phyloP scores from a whole-genome alignment of 2,888 invertebrate species.

The Lacanobia wlatinum region DNA sequence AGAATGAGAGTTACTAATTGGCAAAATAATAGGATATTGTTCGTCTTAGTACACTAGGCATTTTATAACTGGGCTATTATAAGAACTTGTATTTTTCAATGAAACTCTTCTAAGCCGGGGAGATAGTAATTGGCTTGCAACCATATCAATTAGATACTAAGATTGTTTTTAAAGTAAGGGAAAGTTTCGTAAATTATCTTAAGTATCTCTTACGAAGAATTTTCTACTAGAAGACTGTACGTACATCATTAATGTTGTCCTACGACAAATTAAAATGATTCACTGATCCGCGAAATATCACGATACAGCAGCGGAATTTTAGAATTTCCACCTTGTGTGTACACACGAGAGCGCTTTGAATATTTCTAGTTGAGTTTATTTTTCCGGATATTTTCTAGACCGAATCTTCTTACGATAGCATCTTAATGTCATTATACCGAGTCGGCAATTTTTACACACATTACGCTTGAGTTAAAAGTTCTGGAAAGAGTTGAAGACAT shows the following conservation, averaged over 20 bases:
- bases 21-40: background rate
- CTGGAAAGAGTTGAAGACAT: background rate
- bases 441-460: conserved; percentile 1
- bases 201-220: background rate
- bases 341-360: background rate
- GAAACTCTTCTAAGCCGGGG: background rate
- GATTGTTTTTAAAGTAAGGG: too few species aligned
- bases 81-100: background rate
- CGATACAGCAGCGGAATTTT: background rate
- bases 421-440: background rate
- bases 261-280: conserved; percentile 9
- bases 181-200: too few species aligned
- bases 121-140: too few species aligned
- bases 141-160: too few species aligned
- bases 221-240: background rate
- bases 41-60: background rate
- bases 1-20: background rate
- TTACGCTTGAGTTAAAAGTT: conserved; percentile 1
- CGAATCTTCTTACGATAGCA: background rate
- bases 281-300: background rate
- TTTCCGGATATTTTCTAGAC: background rate
- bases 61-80: too few species aligned
- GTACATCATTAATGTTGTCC: background rate
- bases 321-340: background rate
- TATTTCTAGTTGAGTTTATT: background rate